Conservation (phyloP, 1,140 invertebrate species). For the Gryon sp. region DNA sequence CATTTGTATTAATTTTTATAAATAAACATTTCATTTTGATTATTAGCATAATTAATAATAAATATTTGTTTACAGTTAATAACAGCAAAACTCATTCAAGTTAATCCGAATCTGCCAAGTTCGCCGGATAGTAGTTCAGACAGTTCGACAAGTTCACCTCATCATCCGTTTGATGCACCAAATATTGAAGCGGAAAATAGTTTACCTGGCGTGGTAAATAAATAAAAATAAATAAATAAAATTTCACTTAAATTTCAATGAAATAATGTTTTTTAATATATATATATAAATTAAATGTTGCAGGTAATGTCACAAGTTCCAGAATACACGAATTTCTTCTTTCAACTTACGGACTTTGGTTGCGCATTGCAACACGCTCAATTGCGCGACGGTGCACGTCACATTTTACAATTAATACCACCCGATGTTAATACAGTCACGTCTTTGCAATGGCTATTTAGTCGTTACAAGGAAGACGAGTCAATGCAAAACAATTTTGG, state of each 20-base stretch:
- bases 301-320: constrained; percentile 88
- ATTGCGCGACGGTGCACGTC: constrained; percentile 91
- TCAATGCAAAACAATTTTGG: constrained; percentile 70
- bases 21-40: neutral
- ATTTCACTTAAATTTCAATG: neutral
- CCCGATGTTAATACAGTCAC: constrained; percentile 88
- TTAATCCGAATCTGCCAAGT: constrained; percentile 89
- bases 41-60: neutral
- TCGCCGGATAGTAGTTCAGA: constrained; percentile 93
- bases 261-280: constrained; percentile 12
- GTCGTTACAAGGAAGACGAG: constrained; percentile 71
- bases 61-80: constrained; percentile 83
- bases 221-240: neutral
- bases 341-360: constrained; percentile 94
- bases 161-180: constrained; percentile 87
- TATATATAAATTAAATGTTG: neutral
- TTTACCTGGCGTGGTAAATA: constrained; percentile 91
- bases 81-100: constrained; percentile 91
- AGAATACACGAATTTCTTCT: constrained; percentile 92
- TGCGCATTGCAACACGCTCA: constrained; percentile 88
- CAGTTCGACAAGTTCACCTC: constrained; percentile 93
- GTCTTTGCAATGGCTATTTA: constrained; percentile 82
- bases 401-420: constrained; percentile 93
- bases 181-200: constrained; percentile 92
- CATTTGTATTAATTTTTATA: neutral